These are phyloP conservation scores for Panagrolaimus sp. DNA, from an alignment of 1,140 invertebrate species.

Conservation along the genomic window DNA sequence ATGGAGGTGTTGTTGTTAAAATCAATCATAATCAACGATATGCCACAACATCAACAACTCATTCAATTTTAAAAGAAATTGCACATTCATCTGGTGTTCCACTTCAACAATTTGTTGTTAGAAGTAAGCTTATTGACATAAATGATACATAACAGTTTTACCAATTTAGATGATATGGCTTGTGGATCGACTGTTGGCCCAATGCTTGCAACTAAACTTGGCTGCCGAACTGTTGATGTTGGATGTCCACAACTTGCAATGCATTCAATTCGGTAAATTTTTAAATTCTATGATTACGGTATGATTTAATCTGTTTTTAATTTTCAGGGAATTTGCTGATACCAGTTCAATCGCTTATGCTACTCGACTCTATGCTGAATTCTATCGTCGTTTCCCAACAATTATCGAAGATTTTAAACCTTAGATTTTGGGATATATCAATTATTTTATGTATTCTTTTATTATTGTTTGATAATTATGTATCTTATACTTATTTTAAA, in stretches of 20 bases:
- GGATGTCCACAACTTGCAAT: slow-evolving; percentile 63
- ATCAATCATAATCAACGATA: slow-evolving; percentile 64
- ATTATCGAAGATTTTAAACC: background rate
- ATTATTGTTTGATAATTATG: no score
- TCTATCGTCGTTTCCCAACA: slow-evolving; percentile 7
- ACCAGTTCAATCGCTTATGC: slow-evolving; percentile 8
- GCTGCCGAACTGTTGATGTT: slow-evolving; percentile 63
- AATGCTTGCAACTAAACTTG: slow-evolving; percentile 62
- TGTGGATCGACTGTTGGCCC: slow-evolving; percentile 64
- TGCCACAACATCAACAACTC: slow-evolving; percentile 62
- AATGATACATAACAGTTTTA: background rate
- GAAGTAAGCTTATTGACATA: slow-evolving; percentile 29
- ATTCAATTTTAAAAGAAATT: slow-evolving; percentile 62
- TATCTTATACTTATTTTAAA: no score
- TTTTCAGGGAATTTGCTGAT: background rate
- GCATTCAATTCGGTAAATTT: slow-evolving; percentile 62
- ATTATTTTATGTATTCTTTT: no score
- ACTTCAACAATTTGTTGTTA: slow-evolving; percentile 61
- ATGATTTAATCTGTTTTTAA: no score
- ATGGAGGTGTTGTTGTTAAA: slow-evolving; percentile 63
- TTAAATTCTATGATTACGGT: no score
- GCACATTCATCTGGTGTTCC: slow-evolving; percentile 51
- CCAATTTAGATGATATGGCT: slow-evolving; percentile 60
- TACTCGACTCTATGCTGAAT: background rate
- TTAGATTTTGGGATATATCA: no score